Base-by-base conservation (phyloP, 2,797 vertebrate genomes). In the Gobionotothen gibberifrons region DNA sequence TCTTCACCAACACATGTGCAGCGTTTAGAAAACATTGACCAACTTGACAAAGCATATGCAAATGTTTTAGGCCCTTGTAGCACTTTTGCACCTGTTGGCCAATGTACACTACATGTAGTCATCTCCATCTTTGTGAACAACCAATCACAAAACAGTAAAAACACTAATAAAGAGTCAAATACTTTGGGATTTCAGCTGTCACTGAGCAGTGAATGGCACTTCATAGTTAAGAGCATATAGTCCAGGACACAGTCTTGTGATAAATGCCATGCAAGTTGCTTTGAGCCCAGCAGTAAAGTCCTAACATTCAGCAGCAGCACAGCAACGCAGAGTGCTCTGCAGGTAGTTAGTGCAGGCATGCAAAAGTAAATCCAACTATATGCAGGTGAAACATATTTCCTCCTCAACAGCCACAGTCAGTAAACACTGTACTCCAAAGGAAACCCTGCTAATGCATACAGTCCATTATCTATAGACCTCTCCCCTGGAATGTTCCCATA, bases 381-480 rank as follows among this genome's bases (percentile, higher is more conserved):
- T 42, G 74, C 80, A 84, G 85, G 79, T 84, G 85, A 81, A 54
- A 81, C 79, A 69, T 56, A 57, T 73, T 63, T 81, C 66, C 52
- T 70, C 58, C 63, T 69, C 70, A 58, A 81, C 32, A 71, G 63
- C 73, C 39, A 65, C 73, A 55, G 77, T 76, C 72, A 78, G 59
- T 69, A 78, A 78, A 79, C 43, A 48, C 60, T 15, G 69, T 62
- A 14, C 60, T 69, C 57, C 52, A 74, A 84, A 85, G 49, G 77
- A 81, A 61, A 83, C 74, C 74, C 61, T 15, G 39, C 78, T 80
- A 85, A 89, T 81, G 81, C 74, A 87, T 14, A 68, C 44, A 44
- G 74, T 48, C 78, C 86, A 83, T 85, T 73, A 88, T 81, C 82
- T 53, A 53, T 46, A 57, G 51, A 47, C 64, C 54, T 59, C 66